phyloP scores from a whole-genome alignment of 2,888 invertebrate genomes.

The Polydrusus pterygomalis region DNA sequence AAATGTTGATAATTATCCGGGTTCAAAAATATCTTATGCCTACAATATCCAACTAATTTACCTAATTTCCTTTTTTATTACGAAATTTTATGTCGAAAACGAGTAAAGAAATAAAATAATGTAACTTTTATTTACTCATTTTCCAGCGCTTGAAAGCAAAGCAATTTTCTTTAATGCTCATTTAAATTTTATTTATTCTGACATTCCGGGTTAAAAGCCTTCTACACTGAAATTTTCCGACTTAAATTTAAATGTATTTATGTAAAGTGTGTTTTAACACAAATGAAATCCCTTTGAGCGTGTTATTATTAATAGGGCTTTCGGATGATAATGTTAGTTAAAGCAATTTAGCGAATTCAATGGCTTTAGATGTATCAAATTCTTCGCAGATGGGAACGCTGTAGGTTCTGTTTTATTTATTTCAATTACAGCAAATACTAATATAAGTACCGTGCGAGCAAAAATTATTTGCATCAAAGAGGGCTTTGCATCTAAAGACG shows the following conservation, averaged over 20 bases:
- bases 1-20: too few relatives aligned
- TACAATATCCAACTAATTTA: not conserved
- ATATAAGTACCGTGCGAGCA: too few relatives aligned
- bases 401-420: too few relatives aligned
- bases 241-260: slow-evolving; percentile 19
- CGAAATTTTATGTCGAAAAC: not conserved
- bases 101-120: slow-evolving; percentile 2
- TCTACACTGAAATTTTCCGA: slow-evolving; percentile 11
- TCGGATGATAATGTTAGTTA: not conserved
- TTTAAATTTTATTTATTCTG: slow-evolving; percentile 21
- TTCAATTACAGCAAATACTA: too few relatives aligned
- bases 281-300: not conserved
- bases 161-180: slow-evolving; percentile 11
- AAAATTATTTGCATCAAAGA: too few relatives aligned
- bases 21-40: too few relatives aligned
- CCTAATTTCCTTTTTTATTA: not conserved
- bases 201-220: slow-evolving; percentile 13
- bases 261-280: slow-evolving; percentile 14
- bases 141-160: slow-evolving; percentile 6
- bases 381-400: too few relatives aligned
- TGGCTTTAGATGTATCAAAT: too few relatives aligned
- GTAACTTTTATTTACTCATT: slow-evolving; percentile 15
- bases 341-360: too few relatives aligned
- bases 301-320: slow-evolving; percentile 7
- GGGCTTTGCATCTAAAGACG: too few relatives aligned